These are phyloP conservation scores for Hoplias malabaricus DNA, from an alignment of 2,113 vertebrate genomes.

Conservation along the genomic window DNA sequence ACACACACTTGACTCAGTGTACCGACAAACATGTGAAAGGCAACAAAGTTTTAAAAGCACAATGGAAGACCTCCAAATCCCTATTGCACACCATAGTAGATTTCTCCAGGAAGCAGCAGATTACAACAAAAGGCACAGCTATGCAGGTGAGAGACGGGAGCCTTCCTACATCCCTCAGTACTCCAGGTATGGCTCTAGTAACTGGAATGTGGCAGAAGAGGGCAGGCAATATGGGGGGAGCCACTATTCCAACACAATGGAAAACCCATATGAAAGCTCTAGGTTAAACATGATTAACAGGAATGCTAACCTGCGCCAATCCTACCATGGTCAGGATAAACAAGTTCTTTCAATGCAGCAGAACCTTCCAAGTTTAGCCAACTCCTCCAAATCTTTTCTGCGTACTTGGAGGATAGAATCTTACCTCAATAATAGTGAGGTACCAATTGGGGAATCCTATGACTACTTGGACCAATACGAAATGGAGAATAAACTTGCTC, in stretches of 20 bases:
- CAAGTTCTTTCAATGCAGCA: constrained; percentile 82
- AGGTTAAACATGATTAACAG: constrained; percentile 68
- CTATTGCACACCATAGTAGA: constrained; percentile 59
- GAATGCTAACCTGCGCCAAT: constrained; percentile 78
- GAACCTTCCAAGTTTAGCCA: constrained; percentile 85
- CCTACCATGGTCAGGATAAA: constrained; percentile 85
- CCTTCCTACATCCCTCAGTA: constrained; percentile 70
- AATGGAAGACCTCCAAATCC: constrained; percentile 58
- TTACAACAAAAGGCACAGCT: constrained; percentile 91
- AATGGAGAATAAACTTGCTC: constrained; percentile 74
- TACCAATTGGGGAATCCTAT: constrained; percentile 67
- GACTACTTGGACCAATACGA: constrained; percentile 78
- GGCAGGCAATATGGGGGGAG: constrained; percentile 71
- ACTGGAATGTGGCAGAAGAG: constrained; percentile 83
- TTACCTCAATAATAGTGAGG: constrained; percentile 84
- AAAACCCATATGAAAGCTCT: constrained; percentile 72
- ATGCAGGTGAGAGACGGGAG: constrained; percentile 88
- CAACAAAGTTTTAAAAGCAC: constrained; percentile 61
- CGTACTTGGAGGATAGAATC: constrained; percentile 90
- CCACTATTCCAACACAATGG: constrained; percentile 67
- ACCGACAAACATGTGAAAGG: constrained; percentile 78
- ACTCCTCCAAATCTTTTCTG: constrained; percentile 85
- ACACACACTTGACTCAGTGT: constrained; percentile 79
- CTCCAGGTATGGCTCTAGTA: constrained; percentile 70
- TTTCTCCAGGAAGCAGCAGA: constrained; percentile 76